Percentiles rank a stretch among this genome's conserved stretches.
phyloP scores from a whole-genome alignment of 2,797 vertebrate genomes.

The Gambusia yucatana region DNA sequence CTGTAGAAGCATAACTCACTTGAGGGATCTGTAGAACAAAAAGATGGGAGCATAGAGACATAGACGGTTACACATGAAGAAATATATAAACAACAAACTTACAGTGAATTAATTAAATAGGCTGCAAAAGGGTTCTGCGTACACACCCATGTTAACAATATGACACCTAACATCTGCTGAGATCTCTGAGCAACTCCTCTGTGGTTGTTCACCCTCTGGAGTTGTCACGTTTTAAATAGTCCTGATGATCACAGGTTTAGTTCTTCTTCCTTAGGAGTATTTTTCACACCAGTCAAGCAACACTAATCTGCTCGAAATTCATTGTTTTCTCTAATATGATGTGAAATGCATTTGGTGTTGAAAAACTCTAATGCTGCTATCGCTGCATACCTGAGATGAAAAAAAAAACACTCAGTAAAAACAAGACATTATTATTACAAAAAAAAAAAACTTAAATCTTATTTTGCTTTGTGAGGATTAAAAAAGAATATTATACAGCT shows the following conservation, averaged over 20 bases:
- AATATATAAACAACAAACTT: slow-evolving; percentile 13
- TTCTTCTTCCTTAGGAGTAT: slow-evolving; percentile 32
- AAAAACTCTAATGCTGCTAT: slow-evolving; percentile 24
- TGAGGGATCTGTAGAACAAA: slow-evolving; percentile 87
- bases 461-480: slow-evolving; percentile 4
- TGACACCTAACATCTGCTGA: slow-evolving; percentile 56
- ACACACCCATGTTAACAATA: slow-evolving; percentile 28
- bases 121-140: neutral
- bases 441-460: slow-evolving; percentile 5
- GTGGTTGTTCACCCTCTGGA: slow-evolving; percentile 30
- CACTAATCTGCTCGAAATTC: slow-evolving; percentile 51
- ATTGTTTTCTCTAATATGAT: slow-evolving; percentile 40
- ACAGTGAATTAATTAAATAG: slow-evolving; percentile 21
- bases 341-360: slow-evolving; percentile 30
- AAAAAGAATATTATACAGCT: slow-evolving; percentile 10
- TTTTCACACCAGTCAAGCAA: slow-evolving; percentile 54
- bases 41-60: neutral
- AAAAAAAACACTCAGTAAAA: slow-evolving; percentile 27
- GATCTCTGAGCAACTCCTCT: slow-evolving; percentile 27
- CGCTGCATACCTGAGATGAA: slow-evolving; percentile 16
- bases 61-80: slow-evolving; percentile 15
- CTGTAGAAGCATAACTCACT: slow-evolving; percentile 96
- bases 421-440: slow-evolving; percentile 14
- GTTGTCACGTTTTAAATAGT: slow-evolving; percentile 58
- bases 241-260: slow-evolving; percentile 47